These are phyloP conservation scores for Teinopalpus imperialis DNA, from an alignment of 2,888 invertebrate genomes.

Conservation along the genomic window DNA sequence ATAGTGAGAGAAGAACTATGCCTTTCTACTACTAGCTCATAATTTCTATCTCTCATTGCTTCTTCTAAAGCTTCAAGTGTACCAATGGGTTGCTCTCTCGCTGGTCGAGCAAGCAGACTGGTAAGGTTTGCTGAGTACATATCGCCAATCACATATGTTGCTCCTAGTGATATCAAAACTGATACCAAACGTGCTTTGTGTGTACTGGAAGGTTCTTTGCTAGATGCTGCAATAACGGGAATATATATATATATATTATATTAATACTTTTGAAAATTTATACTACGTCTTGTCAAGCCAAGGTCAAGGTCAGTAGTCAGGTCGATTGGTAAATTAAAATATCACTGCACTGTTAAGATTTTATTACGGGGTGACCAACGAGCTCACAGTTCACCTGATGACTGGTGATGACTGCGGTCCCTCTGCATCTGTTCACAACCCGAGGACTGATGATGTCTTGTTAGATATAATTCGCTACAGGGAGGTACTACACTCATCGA, in stretches of 20 bases:
- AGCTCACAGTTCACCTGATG: too few species aligned
- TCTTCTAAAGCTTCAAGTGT: slow-evolving; percentile 84
- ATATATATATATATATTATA: too few species aligned
- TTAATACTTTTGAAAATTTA: slow-evolving; percentile 2
- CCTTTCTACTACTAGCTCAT: slow-evolving; percentile 86
- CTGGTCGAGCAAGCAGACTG: slow-evolving; percentile 87
- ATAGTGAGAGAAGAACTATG: slow-evolving; percentile 87
- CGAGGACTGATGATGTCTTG: too few species aligned
- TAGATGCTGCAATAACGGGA: slow-evolving; percentile 76
- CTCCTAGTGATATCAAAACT: slow-evolving; percentile 86
- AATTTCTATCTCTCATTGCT: slow-evolving; percentile 84
- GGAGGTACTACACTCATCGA: too few species aligned
- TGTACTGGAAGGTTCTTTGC: slow-evolving; percentile 83
- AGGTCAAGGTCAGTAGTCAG: too few species aligned
- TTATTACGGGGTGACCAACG: too few species aligned
- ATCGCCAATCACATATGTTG: slow-evolving; percentile 89
- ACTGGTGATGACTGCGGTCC: too few species aligned
- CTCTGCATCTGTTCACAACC: too few species aligned
- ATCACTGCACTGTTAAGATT: too few species aligned
- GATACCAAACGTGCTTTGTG: slow-evolving; percentile 86
- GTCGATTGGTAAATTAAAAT: too few species aligned
- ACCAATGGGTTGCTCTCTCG: slow-evolving; percentile 86
- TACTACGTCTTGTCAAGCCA: slow-evolving; percentile 19
- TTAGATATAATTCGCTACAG: too few species aligned
- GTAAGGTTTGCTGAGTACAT: slow-evolving; percentile 91